Percentiles rank a stretch among this genome's conserved stretches.
Conservation (phyloP, 2,797 vertebrate species). For the Agapornis canus region DNA sequence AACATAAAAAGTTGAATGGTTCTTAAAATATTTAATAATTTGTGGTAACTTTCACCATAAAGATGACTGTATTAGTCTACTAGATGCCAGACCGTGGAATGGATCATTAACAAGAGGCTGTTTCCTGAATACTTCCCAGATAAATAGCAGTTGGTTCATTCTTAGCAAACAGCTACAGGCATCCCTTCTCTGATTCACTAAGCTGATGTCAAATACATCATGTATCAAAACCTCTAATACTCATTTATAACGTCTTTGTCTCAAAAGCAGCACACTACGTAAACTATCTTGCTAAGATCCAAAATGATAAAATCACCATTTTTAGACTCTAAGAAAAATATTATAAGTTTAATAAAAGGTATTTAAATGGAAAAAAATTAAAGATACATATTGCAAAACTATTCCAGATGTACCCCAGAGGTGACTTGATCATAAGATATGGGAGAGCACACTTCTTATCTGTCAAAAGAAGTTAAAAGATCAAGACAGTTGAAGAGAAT, state of each 20-base stretch:
- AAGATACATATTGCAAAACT: neutral
- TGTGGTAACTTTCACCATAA: constrained; percentile 69
- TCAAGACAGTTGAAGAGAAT: neutral
- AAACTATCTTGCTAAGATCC: neutral
- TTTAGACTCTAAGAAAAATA: neutral
- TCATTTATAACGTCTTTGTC: constrained; percentile 31
- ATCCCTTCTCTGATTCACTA: constrained; percentile 46
- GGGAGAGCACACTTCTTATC: neutral
- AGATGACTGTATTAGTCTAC: constrained; percentile 65
- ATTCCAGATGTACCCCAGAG: neutral
- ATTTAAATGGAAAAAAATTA: neutral
- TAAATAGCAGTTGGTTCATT: constrained; percentile 77
- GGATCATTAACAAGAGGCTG: constrained; percentile 71
- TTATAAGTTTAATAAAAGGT: neutral
- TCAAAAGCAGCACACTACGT: neutral
- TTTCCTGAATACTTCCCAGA: constrained; percentile 66
- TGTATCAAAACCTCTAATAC: constrained; percentile 43
- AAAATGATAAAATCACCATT: constrained; percentile 16
- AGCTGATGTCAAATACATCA: constrained; percentile 60
- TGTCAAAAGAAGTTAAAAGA: neutral
- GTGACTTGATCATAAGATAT: neutral
- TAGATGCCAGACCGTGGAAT: constrained; percentile 72
- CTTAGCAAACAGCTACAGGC: constrained; percentile 54
- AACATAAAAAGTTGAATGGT: constrained; percentile 28
- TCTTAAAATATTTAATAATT: constrained; percentile 64